Evolutionary conservation across 2,888 invertebrate species (phyloP), one percentile per base, ranked within the genome.

Genomic region (Cyrtodaria siliqua): DNA sequence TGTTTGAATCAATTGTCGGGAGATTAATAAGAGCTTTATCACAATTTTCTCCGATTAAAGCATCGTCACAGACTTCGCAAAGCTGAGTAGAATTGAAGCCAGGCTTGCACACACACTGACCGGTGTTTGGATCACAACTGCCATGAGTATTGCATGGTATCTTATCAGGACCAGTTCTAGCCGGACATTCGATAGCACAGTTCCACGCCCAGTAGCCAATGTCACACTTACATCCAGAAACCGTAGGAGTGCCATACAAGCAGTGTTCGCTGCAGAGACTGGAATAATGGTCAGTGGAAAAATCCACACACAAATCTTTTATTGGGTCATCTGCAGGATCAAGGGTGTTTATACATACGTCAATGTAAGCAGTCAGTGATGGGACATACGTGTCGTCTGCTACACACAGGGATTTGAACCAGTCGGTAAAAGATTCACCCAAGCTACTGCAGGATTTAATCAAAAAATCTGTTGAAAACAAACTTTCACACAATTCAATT

Each of bases 131-230:
- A 33, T 78, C 68, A 68, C 87, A 87, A 9, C 38, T 52, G 1
- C 87, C 87, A 49, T 86, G 69, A 9, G 71, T 79, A 63, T 69
- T 64, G 44, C 87, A 87, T 18, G 79, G 68, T 29, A 24, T 12
- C 16, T 38, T 52, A n/a, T 29, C 55, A n/a, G n/a, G n/a, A 44
- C 27, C 24, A 23, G 60, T 56, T 40, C 80, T 76, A 23, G 63
- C 77, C 9, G 77, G 69, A 26, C 84, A 79, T 24, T 70, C 60
- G 18, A 71, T 20, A 55, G 67, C 75, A 72, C 87, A 87, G 20
- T 59, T 63, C 18, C 63, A 72, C 0, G 79, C 77, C 79, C 82
- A 85, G 52, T 52, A 84, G 2, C 85, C 85, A 20, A 42, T 38
- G 23, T 71, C 16, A 52, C 85, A 85, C 1, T 47, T 23, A 47